Evolutionary conservation across 2,113 vertebrate genomes (phyloP), one percentile per base, ranked within the genome.

Genomic region (Thalassoma bifasciatum): DNA sequence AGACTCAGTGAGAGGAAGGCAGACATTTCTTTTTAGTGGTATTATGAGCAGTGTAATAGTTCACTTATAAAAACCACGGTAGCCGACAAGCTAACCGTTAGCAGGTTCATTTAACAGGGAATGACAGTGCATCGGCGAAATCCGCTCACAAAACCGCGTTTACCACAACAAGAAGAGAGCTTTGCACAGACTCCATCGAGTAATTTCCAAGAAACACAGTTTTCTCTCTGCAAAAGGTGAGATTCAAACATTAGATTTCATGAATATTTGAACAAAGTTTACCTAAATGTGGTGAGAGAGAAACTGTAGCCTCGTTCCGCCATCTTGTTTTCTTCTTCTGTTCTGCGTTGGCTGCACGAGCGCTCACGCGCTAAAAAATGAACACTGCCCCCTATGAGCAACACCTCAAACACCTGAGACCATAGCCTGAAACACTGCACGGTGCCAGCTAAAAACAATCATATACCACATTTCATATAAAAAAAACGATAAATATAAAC

Each of bases 261-360:
- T 10, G 0, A 9, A 0, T 19, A 72, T 82, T 84, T 72, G 63
- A 1, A 66, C 4, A 75, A 83, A 88, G 51, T 89, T 72, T 92
- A 99, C 97, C 97, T 99, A 92, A 99, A 99, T 8, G 97, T 99
- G 59, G 98, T 99, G 72, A 99, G 95, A 5, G 97, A 99, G 82
- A 99, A 98, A 87, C 97, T 99, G 69, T 99, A 99, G 0, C 97
- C 97, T 2, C 98, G 95, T 78, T 99, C 97, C 93, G 97, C 96
- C 98, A 99, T 99, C 66, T 96, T 96, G 59, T 64, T 67, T 50
- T 83, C 61, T 77, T 88, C 89, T 88, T 79, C 86, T 85, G 2
- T 62, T 64, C 8, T 51, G 44, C 40, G 8, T 23, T 9, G 10
- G 19, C 6, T 1, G 8, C 2, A 47, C 24, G 0, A 3, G 1